Percentiles rank a stretch among this genome's conserved stretches.
Conservation (phyloP, 2,797 vertebrate genomes). For the Potorous gilbertii region DNA sequence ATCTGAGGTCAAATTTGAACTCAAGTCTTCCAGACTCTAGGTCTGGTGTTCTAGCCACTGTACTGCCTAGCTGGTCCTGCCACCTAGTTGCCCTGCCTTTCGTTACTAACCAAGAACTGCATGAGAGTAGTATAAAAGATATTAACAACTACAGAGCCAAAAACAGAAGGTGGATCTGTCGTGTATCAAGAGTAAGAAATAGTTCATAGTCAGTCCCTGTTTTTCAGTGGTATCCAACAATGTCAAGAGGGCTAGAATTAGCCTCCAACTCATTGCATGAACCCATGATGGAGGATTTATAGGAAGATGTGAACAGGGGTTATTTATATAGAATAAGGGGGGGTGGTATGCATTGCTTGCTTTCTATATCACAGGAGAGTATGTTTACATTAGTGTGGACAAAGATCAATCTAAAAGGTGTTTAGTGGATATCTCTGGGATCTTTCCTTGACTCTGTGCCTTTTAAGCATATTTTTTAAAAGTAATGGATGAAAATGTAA, state of each 20-base stretch:
- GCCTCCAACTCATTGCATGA: neutral
- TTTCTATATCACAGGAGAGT: neutral
- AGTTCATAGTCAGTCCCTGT: too few relatives aligned
- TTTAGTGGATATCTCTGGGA: neutral
- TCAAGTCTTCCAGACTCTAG: neutral
- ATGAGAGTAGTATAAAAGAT: too few relatives aligned
- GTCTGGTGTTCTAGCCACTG: neutral
- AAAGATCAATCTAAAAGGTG: neutral
- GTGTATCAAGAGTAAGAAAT: too few relatives aligned
- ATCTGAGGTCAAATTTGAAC: neutral
- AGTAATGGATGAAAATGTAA: neutral
- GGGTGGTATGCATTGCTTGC: neutral
- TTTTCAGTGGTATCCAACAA: neutral
- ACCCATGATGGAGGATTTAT: neutral
- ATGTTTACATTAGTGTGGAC: neutral
- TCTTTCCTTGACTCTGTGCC: neutral
- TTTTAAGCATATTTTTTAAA: neutral
- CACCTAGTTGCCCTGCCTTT: neutral
- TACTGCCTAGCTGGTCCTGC: neutral
- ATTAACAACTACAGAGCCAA: too few relatives aligned
- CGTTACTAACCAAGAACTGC: neutral
- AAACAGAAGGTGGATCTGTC: too few relatives aligned
- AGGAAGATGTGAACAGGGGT: neutral
- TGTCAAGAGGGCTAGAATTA: neutral
- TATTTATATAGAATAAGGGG: neutral